Conservation (phyloP, 2,888 invertebrate species). For the Patella pellucida region DNA sequence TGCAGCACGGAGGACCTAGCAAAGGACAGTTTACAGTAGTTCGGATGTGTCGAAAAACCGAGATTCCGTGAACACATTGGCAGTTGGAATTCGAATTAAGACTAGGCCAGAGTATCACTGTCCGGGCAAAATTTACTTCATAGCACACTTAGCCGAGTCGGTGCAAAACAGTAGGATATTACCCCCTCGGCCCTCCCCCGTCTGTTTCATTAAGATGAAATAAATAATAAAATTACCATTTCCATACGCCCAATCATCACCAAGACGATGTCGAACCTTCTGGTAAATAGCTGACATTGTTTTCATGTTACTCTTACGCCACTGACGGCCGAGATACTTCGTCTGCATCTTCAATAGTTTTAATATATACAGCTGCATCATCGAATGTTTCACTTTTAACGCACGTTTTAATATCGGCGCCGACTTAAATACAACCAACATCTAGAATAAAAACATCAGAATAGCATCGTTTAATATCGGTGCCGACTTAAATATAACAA, state of each 20-base stretch:
- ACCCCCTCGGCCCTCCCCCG: too few species aligned
- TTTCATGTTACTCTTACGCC: constrained; percentile 99
- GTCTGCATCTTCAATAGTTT: constrained; percentile 99
- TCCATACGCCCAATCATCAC: constrained; percentile 99
- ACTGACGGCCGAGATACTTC: constrained; percentile 97
- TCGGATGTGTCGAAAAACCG: too few species aligned
- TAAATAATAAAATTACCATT: constrained; percentile 77
- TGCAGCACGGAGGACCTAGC: too few species aligned
- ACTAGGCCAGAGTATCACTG: too few species aligned
- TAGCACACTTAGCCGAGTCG: too few species aligned
- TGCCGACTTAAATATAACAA: too few species aligned
- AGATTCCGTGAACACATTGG: too few species aligned
- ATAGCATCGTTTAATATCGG: neutral
- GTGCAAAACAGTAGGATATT: too few species aligned
- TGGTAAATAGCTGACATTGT: constrained; percentile 99
- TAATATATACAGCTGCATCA: constrained; percentile 97
- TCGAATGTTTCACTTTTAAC: constrained; percentile 85
- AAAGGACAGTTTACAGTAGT: too few species aligned
- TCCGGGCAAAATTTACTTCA: too few species aligned
- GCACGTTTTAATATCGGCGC: constrained; percentile 97
- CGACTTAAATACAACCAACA: constrained; percentile 99
- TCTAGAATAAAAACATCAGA: constrained; percentile 72
- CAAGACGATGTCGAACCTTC: constrained; percentile 91
- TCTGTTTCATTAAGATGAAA: too few species aligned
- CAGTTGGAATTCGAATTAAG: too few species aligned